Conservation (phyloP, 2,113 vertebrate species). For the Dipodomys stephensi region DNA sequence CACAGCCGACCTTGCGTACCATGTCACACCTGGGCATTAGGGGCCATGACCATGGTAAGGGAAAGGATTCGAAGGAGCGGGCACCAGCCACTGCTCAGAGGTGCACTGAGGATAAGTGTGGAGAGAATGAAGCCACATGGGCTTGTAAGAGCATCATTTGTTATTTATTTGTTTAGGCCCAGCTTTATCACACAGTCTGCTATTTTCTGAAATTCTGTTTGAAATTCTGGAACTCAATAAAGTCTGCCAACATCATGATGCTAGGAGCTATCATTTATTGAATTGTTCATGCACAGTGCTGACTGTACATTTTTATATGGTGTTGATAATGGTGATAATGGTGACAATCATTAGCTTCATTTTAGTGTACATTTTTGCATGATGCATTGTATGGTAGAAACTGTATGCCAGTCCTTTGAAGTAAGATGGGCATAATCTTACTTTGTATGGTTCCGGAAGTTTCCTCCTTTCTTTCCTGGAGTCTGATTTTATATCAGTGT, state of each 20-base stretch:
- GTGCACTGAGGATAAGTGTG: neutral
- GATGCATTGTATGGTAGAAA: neutral
- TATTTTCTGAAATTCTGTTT: neutral
- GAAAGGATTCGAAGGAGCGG: neutral
- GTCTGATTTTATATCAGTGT: neutral
- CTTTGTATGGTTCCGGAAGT: neutral
- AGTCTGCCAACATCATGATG: neutral
- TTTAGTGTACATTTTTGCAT: neutral
- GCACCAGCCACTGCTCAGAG: neutral
- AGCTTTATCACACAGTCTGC: neutral
- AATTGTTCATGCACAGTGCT: neutral
- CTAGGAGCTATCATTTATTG: neutral
- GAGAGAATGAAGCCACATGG: neutral
- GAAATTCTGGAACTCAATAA: neutral
- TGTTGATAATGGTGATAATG: neutral
- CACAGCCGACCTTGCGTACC: constrained; percentile 39
- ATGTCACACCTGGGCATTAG: neutral
- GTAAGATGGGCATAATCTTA: neutral
- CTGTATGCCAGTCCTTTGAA: neutral
- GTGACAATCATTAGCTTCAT: neutral
- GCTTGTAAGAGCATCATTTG: neutral
- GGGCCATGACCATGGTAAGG: neutral
- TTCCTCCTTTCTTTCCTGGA: neutral
- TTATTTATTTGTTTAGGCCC: too few relatives aligned
- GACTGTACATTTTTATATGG: too few relatives aligned